A percentile compares a stretch with the other conserved stretches of the same genome.
Conservation (phyloP, 2,888 invertebrate genomes). For the Shargacucullia verbasci region DNA sequence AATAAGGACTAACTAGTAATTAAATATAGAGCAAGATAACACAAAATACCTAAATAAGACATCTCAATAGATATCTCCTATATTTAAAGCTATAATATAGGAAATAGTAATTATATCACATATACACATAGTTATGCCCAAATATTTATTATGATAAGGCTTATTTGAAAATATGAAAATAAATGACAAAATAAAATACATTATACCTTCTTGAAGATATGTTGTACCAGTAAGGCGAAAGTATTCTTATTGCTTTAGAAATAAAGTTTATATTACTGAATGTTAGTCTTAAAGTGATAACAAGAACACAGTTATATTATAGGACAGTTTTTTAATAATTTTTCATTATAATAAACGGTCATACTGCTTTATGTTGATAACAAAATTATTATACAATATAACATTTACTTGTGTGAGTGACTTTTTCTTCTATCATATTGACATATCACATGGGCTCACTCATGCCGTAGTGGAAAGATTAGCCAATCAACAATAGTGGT, state of each 20-base stretch:
- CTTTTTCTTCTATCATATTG: too few species aligned
- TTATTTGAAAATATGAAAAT: conserved; percentile 20
- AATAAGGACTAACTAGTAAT: too few species aligned
- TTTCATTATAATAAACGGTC: neutral
- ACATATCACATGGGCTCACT: too few species aligned
- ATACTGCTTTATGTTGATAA: neutral
- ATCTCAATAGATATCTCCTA: conserved; percentile 22
- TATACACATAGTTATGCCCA: conserved; percentile 53
- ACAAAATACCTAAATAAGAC: conserved; percentile 27
- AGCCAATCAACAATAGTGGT: too few species aligned
- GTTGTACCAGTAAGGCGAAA: conserved; percentile 15
- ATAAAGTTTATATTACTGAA: conserved; percentile 25
- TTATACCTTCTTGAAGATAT: neutral
- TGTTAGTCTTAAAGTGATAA: neutral
- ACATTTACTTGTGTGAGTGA: too few species aligned
- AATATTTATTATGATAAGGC: conserved; percentile 41
- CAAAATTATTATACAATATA: too few species aligned
- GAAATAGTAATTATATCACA: conserved; percentile 61
- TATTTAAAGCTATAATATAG: conserved; percentile 58
- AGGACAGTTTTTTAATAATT: too few species aligned
- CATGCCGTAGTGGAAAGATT: too few species aligned
- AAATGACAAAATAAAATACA: conserved; percentile 9
- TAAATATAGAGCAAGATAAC: conserved; percentile 4
- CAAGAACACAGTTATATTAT: conserved; percentile 3
- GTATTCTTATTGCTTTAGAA: conserved; percentile 3